Evolutionary conservation across 2,888 invertebrate genomes (phyloP).

Genomic region (Ornithoptera priamus): DNA sequence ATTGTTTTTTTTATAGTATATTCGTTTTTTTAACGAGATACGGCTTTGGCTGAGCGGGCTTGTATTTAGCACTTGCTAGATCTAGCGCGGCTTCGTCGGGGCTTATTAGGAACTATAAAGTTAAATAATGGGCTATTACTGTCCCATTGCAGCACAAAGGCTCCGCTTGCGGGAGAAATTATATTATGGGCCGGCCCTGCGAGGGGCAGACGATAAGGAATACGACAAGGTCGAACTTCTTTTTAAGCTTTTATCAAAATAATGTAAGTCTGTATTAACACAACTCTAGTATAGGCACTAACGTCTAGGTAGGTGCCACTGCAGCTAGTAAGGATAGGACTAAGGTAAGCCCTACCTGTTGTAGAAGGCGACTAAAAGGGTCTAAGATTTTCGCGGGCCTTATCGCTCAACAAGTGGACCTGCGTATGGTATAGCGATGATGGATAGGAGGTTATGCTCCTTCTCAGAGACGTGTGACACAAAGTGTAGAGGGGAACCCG

Average conservation of each 20-base stretch:
- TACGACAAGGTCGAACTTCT: slow-evolving; percentile 14
- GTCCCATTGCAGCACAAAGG: slow-evolving; percentile 30
- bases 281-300: too few relatives aligned
- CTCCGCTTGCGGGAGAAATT: slow-evolving; percentile 29
- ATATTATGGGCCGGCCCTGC: slow-evolving; percentile 26
- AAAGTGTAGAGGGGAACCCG: too few relatives aligned
- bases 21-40: slow-evolving; percentile 2
- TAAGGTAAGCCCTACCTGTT: too few relatives aligned
- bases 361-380: too few relatives aligned
- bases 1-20: too few relatives aligned
- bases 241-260: neutral
- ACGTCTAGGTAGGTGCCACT: too few relatives aligned
- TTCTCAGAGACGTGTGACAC: too few relatives aligned
- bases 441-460: too few relatives aligned
- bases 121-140: slow-evolving; percentile 31
- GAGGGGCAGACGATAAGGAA: slow-evolving; percentile 17
- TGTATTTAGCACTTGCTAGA: slow-evolving; percentile 28
- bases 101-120: slow-evolving; percentile 31
- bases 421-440: too few relatives aligned
- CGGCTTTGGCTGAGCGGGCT: slow-evolving; percentile 13
- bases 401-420: too few relatives aligned
- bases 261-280: neutral
- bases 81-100: slow-evolving; percentile 24
- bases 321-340: too few relatives aligned
- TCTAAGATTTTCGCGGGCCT: too few relatives aligned